phyloP scores from a whole-genome alignment of 2,888 invertebrate species.

The Microctonus hyperodae region DNA sequence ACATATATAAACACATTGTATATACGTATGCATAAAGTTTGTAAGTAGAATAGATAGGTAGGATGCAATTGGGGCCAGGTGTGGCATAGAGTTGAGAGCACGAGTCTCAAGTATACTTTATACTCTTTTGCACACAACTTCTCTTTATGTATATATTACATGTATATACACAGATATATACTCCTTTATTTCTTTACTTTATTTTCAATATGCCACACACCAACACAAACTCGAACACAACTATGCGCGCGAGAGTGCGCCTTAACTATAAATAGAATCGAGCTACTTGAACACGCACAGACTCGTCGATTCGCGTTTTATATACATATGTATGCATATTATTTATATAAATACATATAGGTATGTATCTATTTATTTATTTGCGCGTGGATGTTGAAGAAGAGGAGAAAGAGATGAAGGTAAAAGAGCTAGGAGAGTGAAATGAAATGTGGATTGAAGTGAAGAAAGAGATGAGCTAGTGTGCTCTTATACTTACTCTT shows the following conservation, averaged over 20 bases:
- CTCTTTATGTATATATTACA: neutral
- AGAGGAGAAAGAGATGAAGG: neutral
- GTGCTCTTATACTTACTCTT: conserved; percentile 31
- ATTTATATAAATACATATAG: conserved; percentile 9
- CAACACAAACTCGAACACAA: conserved; percentile 19
- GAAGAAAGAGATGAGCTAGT: conserved; percentile 30
- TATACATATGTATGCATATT: too few relatives aligned
- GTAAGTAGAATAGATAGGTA: conserved; percentile 45
- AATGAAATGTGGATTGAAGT: conserved; percentile 10
- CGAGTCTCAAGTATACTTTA: conserved; percentile 25
- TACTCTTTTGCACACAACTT: conserved; percentile 21
- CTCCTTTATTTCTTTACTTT: neutral
- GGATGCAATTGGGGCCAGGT: conserved; percentile 58
- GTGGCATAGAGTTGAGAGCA: conserved; percentile 49
- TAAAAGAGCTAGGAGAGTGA: neutral
- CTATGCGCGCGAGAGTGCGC: conserved; percentile 2
- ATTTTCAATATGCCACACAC: neutral
- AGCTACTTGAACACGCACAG: conserved; percentile 54
- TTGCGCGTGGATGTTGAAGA: conserved; percentile 23
- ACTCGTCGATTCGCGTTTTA: conserved; percentile 29
- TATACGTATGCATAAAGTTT: neutral
- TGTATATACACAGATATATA: neutral
- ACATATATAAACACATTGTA: too few relatives aligned
- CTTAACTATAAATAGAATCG: conserved; percentile 57
- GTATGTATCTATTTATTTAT: conserved; percentile 15